These are phyloP conservation scores for Danio kyathit DNA, from an alignment of 2,797 vertebrate genomes.

Conservation along the genomic window DNA sequence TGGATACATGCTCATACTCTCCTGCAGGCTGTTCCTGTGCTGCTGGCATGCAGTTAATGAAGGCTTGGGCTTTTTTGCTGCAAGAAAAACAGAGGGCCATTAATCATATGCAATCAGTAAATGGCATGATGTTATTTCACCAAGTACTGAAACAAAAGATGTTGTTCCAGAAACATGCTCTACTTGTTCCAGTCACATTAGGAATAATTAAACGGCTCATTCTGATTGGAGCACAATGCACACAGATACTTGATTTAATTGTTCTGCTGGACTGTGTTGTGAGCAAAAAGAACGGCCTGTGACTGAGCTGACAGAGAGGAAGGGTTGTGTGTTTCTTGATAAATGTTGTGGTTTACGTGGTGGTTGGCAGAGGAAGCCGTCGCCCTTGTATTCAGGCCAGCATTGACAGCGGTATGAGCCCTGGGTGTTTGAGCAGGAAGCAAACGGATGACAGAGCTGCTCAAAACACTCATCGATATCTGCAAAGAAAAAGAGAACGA, in stretches of 20 bases:
- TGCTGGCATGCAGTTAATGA: not conserved
- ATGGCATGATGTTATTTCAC: not conserved
- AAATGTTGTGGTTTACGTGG: slow-evolving; percentile 37
- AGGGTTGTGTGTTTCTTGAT: slow-evolving; percentile 18
- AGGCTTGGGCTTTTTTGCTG: not conserved
- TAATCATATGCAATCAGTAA: not conserved
- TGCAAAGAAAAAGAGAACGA: slow-evolving; percentile 49
- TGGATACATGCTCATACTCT: not conserved
- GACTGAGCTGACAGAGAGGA: slow-evolving; percentile 4
- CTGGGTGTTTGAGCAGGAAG: slow-evolving; percentile 72
- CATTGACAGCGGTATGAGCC: slow-evolving; percentile 80
- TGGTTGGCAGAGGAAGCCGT: slow-evolving; percentile 76
- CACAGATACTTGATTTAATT: slow-evolving; percentile 3
- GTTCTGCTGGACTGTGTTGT: not conserved
- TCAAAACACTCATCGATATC: slow-evolving; percentile 78
- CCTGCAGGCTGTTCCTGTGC: slow-evolving; percentile 28
- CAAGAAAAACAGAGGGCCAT: not conserved
- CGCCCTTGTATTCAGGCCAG: slow-evolving; percentile 68
- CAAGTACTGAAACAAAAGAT: not conserved
- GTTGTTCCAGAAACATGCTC: not conserved
- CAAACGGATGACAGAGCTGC: slow-evolving; percentile 71
- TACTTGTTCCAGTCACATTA: not conserved
- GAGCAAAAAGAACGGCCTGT: not conserved
- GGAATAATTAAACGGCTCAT: not conserved
- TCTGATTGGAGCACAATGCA: not conserved